Conservation (phyloP, 2,113 vertebrate genomes). For the Spea bombifrons region DNA sequence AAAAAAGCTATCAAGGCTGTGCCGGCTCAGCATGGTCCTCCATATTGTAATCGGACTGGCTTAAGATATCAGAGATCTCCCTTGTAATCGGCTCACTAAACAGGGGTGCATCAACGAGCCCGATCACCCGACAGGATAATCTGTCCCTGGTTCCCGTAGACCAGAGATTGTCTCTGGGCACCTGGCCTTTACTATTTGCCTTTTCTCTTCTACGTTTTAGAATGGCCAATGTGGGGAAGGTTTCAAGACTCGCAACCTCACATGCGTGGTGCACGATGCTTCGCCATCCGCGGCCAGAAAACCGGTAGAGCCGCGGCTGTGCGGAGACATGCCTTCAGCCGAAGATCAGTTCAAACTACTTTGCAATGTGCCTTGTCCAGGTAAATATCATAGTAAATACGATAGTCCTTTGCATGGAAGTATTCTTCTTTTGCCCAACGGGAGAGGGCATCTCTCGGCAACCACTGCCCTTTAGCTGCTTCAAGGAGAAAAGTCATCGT, state of each 20-base stretch:
- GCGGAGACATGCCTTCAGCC: constrained; percentile 68
- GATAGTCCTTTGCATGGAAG: not conserved
- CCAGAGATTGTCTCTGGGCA: too few relatives aligned
- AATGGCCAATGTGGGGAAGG: constrained; percentile 91
- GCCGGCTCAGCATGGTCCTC: too few relatives aligned
- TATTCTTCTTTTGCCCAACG: not conserved
- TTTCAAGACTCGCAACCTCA: constrained; percentile 73
- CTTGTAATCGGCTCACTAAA: too few relatives aligned
- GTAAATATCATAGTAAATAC: constrained; percentile 57
- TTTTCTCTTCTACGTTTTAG: constrained; percentile 61
- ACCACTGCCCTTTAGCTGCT: too few relatives aligned
- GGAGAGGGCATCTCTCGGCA: too few relatives aligned
- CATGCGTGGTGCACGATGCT: constrained; percentile 77
- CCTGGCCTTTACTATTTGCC: not conserved
- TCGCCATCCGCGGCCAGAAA: constrained; percentile 57
- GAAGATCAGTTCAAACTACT: constrained; percentile 67
- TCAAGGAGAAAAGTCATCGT: too few relatives aligned
- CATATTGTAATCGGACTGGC: too few relatives aligned
- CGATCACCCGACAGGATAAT: too few relatives aligned
- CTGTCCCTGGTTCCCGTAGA: too few relatives aligned
- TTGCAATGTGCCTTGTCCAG: constrained; percentile 89
- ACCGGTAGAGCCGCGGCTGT: constrained; percentile 65
- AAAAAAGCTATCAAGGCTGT: too few relatives aligned
- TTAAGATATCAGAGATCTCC: too few relatives aligned
- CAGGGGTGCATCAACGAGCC: too few relatives aligned